Evolutionary conservation across 2,888 invertebrate species (phyloP), one percentile per base, ranked within the genome.

Genomic region (Thalpophila matura): DNA sequence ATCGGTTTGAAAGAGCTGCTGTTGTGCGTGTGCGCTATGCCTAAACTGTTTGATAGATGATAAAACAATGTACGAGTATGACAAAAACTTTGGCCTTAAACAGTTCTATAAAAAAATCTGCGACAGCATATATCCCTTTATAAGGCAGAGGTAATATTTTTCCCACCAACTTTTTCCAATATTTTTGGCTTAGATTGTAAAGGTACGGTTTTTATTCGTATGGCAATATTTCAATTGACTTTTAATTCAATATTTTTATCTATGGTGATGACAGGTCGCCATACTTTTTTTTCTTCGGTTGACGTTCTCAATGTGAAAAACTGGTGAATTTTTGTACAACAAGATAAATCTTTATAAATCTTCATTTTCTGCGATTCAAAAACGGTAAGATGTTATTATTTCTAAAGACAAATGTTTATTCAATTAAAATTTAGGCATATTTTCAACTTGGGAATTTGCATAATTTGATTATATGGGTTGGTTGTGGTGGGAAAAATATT

Each of bases 401-500:
- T 16, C 16, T 35, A 35, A 5, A 16, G 33, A 16, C 3, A 18
- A 37, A 37, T 18, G 37, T 37, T 18, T 37, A 37, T 37, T 37
- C 18, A 18, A 37, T 18, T 37, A 18, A 18, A 37, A 37, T 37
- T 37, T 18, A 37, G 18, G 16, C 37, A 18, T 18, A 38, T 37
- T 37, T 37, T 37, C 37, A 37, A 37, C 37, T 37, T 37, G 37
- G 4, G 18, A 18, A 4, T 37, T 37, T 37, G 37, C 18, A 26
- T 16, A 26, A 43, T 43, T 43, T 43, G 24, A 26, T 26, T 43
- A 43, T 16, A 43, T 43, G 43, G 38, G 40, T 53, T 42, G 37
- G 24, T 43, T 26, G 43, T 57, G 47, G 47, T 57, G 56, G 56
- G 14, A 57, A 57, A 57, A 24, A 57, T 47, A 47, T 57, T 57